Base-by-base conservation (phyloP, 2,797 vertebrate species). In the Sphenopsis melanotis region DNA sequence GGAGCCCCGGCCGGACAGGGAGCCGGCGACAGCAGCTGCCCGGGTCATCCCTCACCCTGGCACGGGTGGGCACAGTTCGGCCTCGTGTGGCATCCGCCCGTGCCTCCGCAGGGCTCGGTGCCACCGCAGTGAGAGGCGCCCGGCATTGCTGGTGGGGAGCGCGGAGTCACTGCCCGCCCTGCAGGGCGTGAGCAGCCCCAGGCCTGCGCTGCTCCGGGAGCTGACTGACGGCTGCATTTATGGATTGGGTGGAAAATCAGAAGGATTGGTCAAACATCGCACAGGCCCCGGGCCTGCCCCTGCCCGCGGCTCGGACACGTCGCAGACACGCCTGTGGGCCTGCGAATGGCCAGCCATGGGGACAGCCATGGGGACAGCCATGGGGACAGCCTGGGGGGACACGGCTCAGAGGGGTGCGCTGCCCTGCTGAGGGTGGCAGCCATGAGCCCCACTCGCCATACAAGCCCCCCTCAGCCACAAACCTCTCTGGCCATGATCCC, bases 31-130 rank as follows among this genome's bases (percentile, higher is more conserved):
- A 68, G 37, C 53, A 4, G 56, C 19, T 0, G 0, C 30, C 27
- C 0, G 7, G 15, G 53, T 1, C 5, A 41, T 14, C 19, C 42
- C 55, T 60, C 2, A 0, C 6, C 50, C 42, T 9, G 2, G 9
- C 32, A 47, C 3, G 19, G 61, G 50, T 69, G 89, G 83, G 55
- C 13, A 11, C 70, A 9, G 19, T 63, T 55, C 44, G 89, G 55
- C 36, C 87, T 2, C 5, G 1, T 1, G 8, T 11, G 46, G 4
- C 64, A 70, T 3, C 49, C 59, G 2, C 10, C 1, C 3, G 6
- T 6, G 26, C n/a, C n/a, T 27, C 5, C 0, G 32, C 65, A 21
- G 49, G 50, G 27, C 44, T 20, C 23, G 4, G 50, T 30, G 56
- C 36, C 83, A 4, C 47, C 5, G 0, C 39, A 15, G 41, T 1